Percentiles rank a stretch among this genome's conserved stretches.
These are phyloP conservation scores for Cyrtorhinus lividipennis DNA, from an alignment of 1,140 invertebrate species.

Conservation along the genomic window DNA sequence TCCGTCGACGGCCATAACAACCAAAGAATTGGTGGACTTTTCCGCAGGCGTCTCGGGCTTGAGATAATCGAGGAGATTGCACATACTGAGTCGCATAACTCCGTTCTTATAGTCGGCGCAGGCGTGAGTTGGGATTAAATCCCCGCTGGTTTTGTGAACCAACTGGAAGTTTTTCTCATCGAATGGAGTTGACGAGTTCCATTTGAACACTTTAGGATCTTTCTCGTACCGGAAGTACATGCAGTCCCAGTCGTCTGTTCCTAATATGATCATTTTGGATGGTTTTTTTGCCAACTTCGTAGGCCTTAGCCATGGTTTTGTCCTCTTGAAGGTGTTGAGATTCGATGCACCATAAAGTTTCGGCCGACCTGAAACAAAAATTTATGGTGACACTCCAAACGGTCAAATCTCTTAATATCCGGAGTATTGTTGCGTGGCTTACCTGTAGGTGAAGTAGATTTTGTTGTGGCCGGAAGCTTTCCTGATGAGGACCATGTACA, in stretches of 20 bases:
- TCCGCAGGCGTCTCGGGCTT: not conserved
- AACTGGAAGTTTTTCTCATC: slow-evolving; percentile 4
- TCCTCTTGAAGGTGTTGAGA: slow-evolving; percentile 34
- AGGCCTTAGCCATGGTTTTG: slow-evolving; percentile 34
- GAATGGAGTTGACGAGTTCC: slow-evolving; percentile 4
- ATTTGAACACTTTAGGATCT: slow-evolving; percentile 15
- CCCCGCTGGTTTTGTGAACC: slow-evolving; percentile 6
- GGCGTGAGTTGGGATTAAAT: slow-evolving; percentile 10
- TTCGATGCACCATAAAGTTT: slow-evolving; percentile 40
- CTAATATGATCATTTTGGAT: slow-evolving; percentile 39
- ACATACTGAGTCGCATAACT: slow-evolving; percentile 8
- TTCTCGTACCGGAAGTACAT: slow-evolving; percentile 11
- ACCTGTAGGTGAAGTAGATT: slow-evolving; percentile 42
- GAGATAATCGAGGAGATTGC: slow-evolving; percentile 10
- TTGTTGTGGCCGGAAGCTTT: slow-evolving; percentile 35
- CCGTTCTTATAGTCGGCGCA: slow-evolving; percentile 11
- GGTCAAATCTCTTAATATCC: not conserved
- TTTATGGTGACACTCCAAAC: too few relatives aligned
- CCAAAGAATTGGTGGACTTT: not conserved
- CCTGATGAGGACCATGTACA: slow-evolving; percentile 38
- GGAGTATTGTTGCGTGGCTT: too few relatives aligned
- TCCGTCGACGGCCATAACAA: not conserved
- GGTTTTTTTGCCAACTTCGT: slow-evolving; percentile 40
- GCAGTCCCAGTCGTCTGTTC: slow-evolving; percentile 35
- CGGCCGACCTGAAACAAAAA: slow-evolving; percentile 30